A percentile compares a stretch with the other conserved stretches of the same genome.
phyloP scores from a whole-genome alignment of 2,888 invertebrate species.

The Drosophila mettleri region DNA sequence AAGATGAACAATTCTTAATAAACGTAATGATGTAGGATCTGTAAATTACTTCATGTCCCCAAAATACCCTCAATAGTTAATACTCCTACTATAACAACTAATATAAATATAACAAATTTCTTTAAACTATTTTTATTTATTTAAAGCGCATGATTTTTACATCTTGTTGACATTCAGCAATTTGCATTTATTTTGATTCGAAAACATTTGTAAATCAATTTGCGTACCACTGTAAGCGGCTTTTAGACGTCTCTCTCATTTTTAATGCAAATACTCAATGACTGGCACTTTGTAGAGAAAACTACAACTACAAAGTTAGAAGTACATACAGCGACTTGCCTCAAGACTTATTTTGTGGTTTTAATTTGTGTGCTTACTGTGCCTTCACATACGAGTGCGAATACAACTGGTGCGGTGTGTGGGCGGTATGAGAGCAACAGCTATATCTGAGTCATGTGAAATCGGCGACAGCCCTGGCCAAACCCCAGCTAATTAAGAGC shows the following conservation, averaged over 20 bases:
- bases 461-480: conserved; percentile 10
- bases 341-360: conserved; percentile 76
- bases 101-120: background rate
- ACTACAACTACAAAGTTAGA: conserved; percentile 49
- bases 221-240: conserved; percentile 66
- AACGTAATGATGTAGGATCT: no score
- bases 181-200: conserved; percentile 3
- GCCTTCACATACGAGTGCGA: conserved; percentile 7
- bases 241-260: conserved; percentile 70
- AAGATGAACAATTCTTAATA: no score
- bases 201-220: conserved; percentile 24
- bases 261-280: conserved; percentile 76
- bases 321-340: conserved; percentile 43
- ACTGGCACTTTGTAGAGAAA: conserved; percentile 61
- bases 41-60: no score
- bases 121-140: background rate
- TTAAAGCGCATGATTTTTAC: background rate
- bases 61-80: background rate
- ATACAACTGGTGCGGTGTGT: background rate
- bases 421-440: background rate
- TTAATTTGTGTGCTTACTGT: conserved; percentile 54
- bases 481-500: conserved; percentile 60
- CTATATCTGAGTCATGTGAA: conserved; percentile 7
- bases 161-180: background rate
- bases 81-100: background rate